A percentile compares a stretch with the other conserved stretches of the same genome.
These are phyloP conservation scores for Tichodroma muraria DNA, from an alignment of 2,113 vertebrate genomes.

Conservation along the genomic window DNA sequence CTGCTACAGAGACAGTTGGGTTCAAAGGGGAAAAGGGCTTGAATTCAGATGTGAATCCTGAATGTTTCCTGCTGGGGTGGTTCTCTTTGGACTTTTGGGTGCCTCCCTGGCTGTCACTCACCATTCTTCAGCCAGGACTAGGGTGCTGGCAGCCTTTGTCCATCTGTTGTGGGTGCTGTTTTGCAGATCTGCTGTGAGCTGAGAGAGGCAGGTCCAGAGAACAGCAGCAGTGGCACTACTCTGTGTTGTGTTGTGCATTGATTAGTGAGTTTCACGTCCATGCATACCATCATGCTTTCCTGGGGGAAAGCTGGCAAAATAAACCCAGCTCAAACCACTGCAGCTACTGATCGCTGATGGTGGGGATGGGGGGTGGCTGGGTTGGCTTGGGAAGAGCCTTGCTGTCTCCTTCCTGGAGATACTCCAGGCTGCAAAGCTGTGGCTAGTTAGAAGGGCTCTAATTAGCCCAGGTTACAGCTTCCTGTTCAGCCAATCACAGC, in stretches of 20 bases:
- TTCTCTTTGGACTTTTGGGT: background rate
- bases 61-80: background rate
- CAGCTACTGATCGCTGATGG: background rate
- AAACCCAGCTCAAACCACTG: constrained; percentile 23
- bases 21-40: background rate
- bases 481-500: background rate
- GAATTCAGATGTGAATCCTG: background rate
- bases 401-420: background rate
- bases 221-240: background rate
- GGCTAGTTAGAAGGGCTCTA: background rate
- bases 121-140: background rate
- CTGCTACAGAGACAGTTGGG: background rate
- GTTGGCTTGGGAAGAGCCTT: background rate
- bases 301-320: constrained; percentile 33
- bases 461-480: background rate
- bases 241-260: background rate
- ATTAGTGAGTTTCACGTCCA: background rate
- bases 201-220: background rate
- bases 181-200: background rate
- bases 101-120: background rate
- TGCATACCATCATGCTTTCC: background rate
- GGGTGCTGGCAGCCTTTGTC: background rate
- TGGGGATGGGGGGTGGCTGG: background rate
- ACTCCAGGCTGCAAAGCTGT: background rate
- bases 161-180: background rate